A percentile compares a stretch with the other conserved stretches of the same genome.
phyloP scores from a whole-genome alignment of 2,888 invertebrate species.

The Serrognathus titanus region DNA sequence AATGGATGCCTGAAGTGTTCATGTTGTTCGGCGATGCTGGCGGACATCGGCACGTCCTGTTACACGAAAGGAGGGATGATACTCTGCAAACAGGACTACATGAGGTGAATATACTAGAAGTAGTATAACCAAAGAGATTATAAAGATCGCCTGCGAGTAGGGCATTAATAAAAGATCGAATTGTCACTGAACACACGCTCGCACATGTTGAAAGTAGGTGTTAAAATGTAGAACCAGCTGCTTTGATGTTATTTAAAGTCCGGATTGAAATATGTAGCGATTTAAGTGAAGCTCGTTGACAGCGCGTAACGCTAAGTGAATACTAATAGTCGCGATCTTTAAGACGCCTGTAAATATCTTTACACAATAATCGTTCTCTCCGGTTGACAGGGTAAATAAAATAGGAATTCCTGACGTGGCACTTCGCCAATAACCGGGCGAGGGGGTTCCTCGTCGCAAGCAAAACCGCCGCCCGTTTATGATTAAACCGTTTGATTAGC shows the following conservation, averaged over 20 bases:
- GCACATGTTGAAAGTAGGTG: background rate
- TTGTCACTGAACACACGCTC: background rate
- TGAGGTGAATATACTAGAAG: conserved; percentile 66
- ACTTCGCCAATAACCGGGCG: conserved; percentile 11
- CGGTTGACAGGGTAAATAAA: conserved; percentile 18
- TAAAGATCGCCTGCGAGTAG: background rate
- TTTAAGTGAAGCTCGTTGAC: conserved; percentile 18
- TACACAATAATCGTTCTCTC: conserved; percentile 18
- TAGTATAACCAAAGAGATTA: background rate
- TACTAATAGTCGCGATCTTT: conserved; percentile 21
- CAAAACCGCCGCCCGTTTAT: no score
- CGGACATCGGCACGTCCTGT: conserved; percentile 88
- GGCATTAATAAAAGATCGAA: background rate
- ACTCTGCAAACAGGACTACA: conserved; percentile 92
- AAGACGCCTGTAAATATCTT: conserved; percentile 18
- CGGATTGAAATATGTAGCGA: conserved; percentile 16
- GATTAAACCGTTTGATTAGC: background rate
- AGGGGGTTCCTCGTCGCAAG: no score
- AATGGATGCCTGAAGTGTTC: conserved; percentile 92
- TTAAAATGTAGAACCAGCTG: background rate
- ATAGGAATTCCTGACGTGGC: conserved; percentile 15
- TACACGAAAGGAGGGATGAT: conserved; percentile 92
- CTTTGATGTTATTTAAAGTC: conserved; percentile 15
- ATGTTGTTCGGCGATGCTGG: conserved; percentile 83
- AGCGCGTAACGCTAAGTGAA: conserved; percentile 16